Percentiles rank a stretch among this genome's conserved stretches.
Evolutionary conservation across 2,797 vertebrate species (phyloP).

Genomic region (Rhinichthys osculus): DNA sequence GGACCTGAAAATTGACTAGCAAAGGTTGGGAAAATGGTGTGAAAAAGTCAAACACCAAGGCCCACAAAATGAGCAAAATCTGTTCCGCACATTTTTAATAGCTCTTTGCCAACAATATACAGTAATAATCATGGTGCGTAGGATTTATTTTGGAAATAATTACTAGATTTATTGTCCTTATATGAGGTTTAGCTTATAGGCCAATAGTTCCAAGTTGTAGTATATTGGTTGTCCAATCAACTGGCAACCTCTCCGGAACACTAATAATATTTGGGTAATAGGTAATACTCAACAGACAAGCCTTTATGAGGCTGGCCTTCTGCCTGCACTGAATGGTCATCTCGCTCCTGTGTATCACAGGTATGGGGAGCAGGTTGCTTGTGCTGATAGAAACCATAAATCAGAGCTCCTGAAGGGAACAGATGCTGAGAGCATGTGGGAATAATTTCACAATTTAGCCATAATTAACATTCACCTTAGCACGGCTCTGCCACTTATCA

Average conservation of each 20-base stretch:
- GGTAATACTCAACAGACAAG: not conserved
- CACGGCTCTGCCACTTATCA: constrained; percentile 81
- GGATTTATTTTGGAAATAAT: not conserved
- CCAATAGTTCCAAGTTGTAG: not conserved
- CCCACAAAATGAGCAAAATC: constrained; percentile 25
- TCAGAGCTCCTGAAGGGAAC: constrained; percentile 90
- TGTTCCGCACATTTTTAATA: constrained; percentile 9
- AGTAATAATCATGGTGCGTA: not conserved
- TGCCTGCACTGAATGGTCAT: constrained; percentile 40
- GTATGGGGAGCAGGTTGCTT: constrained; percentile 86
- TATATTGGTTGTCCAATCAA: not conserved
- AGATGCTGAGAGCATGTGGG: constrained; percentile 88
- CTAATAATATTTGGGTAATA: not conserved
- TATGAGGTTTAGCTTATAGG: not conserved
- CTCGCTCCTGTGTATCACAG: constrained; percentile 70
- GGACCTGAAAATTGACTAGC: constrained; percentile 66
- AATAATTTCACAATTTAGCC: constrained; percentile 91
- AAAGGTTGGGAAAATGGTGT: constrained; percentile 47
- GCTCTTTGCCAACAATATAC: not conserved
- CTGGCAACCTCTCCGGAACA: not conserved
- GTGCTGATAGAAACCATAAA: constrained; percentile 89
- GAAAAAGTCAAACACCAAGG: constrained; percentile 56
- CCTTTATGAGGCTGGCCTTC: constrained; percentile 7
- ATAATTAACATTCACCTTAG: constrained; percentile 93
- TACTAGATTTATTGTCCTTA: not conserved